Percentiles rank a stretch among this genome's conserved stretches.
These are phyloP conservation scores for Rhagoletis pomonella DNA, from an alignment of 1,140 invertebrate genomes.

Conservation along the genomic window DNA sequence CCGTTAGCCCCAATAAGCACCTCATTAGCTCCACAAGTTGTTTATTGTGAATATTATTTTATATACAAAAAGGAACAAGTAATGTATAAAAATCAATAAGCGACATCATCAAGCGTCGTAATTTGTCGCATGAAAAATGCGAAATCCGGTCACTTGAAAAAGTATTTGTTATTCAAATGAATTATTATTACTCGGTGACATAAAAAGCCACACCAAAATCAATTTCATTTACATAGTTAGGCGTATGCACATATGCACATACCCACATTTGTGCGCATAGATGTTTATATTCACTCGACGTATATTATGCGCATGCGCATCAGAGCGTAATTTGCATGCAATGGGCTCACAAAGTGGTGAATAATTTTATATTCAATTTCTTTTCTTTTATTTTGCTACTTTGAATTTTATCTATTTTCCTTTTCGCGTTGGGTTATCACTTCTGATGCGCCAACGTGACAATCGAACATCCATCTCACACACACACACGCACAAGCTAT, in stretches of 20 bases:
- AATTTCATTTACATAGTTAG: background rate
- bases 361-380: slow-evolving; percentile 17
- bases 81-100: background rate
- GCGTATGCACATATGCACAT: background rate
- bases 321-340: slow-evolving; percentile 42
- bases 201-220: slow-evolving; percentile 18
- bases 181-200: background rate
- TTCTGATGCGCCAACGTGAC: slow-evolving; percentile 42
- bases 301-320: background rate
- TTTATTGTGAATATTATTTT: too few relatives aligned
- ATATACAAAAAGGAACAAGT: background rate
- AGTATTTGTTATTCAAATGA: slow-evolving; percentile 20
- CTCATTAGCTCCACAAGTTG: too few relatives aligned
- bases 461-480: background rate
- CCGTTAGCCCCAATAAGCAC: too few relatives aligned
- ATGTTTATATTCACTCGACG: background rate
- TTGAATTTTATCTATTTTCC: background rate
- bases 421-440: background rate
- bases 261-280: background rate
- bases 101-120: background rate
- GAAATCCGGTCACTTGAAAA: background rate
- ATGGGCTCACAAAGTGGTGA: slow-evolving; percentile 8
- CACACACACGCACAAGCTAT: background rate
- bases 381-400: background rate
- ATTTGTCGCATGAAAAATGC: background rate